phyloP scores from a whole-genome alignment of 2,113 vertebrate species.

The Atrichornis clamosus region DNA sequence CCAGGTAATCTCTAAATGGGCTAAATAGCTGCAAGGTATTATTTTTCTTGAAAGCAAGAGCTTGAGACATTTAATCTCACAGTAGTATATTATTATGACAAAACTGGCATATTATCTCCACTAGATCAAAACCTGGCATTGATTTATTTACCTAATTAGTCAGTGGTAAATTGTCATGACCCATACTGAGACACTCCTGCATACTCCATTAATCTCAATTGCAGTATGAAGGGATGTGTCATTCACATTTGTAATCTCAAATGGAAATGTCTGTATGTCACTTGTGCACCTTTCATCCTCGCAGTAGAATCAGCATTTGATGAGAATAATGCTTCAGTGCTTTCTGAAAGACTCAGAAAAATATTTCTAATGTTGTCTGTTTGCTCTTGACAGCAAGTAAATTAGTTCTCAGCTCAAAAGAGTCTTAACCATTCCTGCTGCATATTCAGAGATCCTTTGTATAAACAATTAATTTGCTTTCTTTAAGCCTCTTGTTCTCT shows the following conservation, averaged over 20 bases:
- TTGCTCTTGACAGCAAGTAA: not conserved
- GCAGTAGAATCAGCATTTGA: not conserved
- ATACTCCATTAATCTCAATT: not conserved
- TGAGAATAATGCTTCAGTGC: not conserved
- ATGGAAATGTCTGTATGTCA: not conserved
- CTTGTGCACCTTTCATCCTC: not conserved
- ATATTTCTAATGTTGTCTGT: not conserved
- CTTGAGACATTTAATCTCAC: not conserved
- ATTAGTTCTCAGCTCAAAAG: not conserved
- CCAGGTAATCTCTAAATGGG: not conserved
- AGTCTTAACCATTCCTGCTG: not conserved
- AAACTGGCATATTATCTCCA: not conserved
- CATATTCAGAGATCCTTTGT: not conserved
- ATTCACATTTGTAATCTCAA: not conserved
- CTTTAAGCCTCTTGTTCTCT: not conserved
- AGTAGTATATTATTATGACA: not conserved
- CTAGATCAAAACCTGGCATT: not conserved
- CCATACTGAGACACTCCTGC: not conserved
- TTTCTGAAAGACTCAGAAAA: not conserved
- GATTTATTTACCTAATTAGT: constrained; percentile 8
- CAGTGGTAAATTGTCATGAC: not conserved
- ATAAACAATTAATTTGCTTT: not conserved
- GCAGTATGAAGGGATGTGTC: not conserved
- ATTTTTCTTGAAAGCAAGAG: not conserved
- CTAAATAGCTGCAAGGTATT: not conserved